These are phyloP conservation scores for Crioceris asparagi DNA, from an alignment of 2,888 invertebrate species.

Conservation along the genomic window DNA sequence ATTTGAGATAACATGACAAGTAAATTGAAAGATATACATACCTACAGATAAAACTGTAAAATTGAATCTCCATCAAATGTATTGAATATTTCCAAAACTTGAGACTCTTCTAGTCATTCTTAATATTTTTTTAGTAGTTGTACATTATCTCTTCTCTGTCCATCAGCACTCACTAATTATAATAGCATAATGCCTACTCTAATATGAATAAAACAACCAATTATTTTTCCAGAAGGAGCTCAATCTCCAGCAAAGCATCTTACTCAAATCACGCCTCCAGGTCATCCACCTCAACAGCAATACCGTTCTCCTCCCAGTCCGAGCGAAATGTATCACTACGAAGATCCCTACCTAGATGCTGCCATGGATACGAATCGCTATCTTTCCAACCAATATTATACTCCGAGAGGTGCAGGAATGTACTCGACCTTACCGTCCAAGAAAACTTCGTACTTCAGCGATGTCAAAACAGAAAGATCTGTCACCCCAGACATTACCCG, in stretches of 20 bases:
- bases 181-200: background rate
- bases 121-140: background rate
- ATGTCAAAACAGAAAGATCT: constrained; percentile 37
- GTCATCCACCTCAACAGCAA: constrained; percentile 20
- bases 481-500: constrained; percentile 45
- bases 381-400: constrained; percentile 22
- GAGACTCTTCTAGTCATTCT: constrained; percentile 7
- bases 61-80: no score
- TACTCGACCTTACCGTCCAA: constrained; percentile 40
- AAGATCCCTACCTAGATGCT: constrained; percentile 15
- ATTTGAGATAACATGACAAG: no score
- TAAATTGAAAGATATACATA: no score
- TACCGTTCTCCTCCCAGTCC: constrained; percentile 11
- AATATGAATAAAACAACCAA: no score
- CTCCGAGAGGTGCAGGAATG: constrained; percentile 21
- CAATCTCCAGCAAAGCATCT: constrained; percentile 20
- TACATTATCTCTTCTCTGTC: no score
- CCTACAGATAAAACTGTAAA: no score
- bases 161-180: no score
- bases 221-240: constrained; percentile 34
- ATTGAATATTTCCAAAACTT: no score
- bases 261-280: constrained; percentile 22
- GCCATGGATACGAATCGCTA: constrained; percentile 20
- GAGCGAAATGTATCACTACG: constrained; percentile 24
- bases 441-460: constrained; percentile 35